A percentile compares a stretch with the other conserved stretches of the same genome.
These are phyloP conservation scores for Eumacrocentrus americanus DNA, from an alignment of 2,888 invertebrate species.

Conservation along the genomic window DNA sequence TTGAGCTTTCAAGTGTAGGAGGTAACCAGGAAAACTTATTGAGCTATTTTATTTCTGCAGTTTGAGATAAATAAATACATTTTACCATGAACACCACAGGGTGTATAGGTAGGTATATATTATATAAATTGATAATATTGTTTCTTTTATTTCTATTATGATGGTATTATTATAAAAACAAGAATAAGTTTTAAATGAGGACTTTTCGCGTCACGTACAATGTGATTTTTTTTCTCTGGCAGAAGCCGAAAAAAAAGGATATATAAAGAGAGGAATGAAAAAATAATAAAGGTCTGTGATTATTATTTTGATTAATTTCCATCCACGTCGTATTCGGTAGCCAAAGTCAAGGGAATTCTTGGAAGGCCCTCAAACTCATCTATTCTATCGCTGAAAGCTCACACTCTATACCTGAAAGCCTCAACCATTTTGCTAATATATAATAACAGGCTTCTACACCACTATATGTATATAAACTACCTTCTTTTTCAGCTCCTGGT, in stretches of 20 bases:
- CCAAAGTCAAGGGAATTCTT: slow-evolving; percentile 34
- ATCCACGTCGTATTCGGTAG: slow-evolving; percentile 50
- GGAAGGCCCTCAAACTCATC: background rate
- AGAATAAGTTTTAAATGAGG: background rate
- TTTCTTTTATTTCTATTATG: too few relatives aligned
- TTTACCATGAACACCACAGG: too few relatives aligned
- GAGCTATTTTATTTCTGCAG: slow-evolving; percentile 53
- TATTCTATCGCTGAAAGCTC: background rate
- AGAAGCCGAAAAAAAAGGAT: too few relatives aligned
- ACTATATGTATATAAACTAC: background rate
- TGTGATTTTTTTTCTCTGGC: too few relatives aligned
- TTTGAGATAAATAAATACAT: too few relatives aligned
- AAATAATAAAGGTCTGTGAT: slow-evolving; percentile 43
- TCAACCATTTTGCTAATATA: background rate
- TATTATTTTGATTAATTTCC: slow-evolving; percentile 56
- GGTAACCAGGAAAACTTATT: too few relatives aligned
- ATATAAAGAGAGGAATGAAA: too few relatives aligned
- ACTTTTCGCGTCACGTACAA: background rate
- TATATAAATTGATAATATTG: too few relatives aligned
- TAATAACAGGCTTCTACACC: background rate
- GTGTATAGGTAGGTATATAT: too few relatives aligned
- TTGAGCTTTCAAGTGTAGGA: too few relatives aligned
- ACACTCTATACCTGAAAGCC: background rate
- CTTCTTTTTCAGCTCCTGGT: background rate
- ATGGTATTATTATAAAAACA: too few relatives aligned